These are phyloP conservation scores for Electrophaes corylata DNA, from an alignment of 2,888 invertebrate genomes.

Conservation along the genomic window DNA sequence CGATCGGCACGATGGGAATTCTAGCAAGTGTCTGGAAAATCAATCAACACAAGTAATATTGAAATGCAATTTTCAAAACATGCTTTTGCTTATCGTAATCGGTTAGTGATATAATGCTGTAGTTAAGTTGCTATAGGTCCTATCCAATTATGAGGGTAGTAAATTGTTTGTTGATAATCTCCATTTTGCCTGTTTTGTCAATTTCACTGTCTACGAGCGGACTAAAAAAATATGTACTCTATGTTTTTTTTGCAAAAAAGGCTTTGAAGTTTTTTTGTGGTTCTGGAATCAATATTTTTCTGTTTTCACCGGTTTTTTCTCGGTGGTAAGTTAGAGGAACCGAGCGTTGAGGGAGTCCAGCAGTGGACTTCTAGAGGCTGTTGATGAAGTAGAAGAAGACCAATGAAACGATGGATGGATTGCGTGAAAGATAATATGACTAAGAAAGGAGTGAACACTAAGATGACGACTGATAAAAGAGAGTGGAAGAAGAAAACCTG, in stretches of 20 bases:
- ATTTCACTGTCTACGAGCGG: neutral
- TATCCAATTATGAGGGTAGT: neutral
- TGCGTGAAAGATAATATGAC: no score
- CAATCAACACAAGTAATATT: slow-evolving; percentile 58
- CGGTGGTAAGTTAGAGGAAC: no score
- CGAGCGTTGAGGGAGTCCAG: no score
- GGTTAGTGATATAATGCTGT: neutral
- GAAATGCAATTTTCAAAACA: slow-evolving; percentile 32
- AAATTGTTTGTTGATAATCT: slow-evolving; percentile 1
- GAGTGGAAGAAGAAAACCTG: no score
- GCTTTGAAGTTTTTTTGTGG: no score
- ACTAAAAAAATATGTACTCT: neutral
- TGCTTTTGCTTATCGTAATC: slow-evolving; percentile 27
- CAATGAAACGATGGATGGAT: no score
- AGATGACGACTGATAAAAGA: no score
- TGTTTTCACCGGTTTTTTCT: no score
- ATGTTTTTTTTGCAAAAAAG: neutral
- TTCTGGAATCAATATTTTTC: no score
- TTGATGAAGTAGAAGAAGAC: no score
- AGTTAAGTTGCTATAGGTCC: slow-evolving; percentile 2
- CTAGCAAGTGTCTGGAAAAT: slow-evolving; percentile 71
- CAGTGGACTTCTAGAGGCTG: no score
- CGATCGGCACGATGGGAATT: slow-evolving; percentile 63
- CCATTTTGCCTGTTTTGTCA: neutral
- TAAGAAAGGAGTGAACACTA: no score